Evolutionary conservation across 1,140 invertebrate species (phyloP), one percentile per base, ranked within the genome.

Genomic region (Aphaenogaster rudis): DNA sequence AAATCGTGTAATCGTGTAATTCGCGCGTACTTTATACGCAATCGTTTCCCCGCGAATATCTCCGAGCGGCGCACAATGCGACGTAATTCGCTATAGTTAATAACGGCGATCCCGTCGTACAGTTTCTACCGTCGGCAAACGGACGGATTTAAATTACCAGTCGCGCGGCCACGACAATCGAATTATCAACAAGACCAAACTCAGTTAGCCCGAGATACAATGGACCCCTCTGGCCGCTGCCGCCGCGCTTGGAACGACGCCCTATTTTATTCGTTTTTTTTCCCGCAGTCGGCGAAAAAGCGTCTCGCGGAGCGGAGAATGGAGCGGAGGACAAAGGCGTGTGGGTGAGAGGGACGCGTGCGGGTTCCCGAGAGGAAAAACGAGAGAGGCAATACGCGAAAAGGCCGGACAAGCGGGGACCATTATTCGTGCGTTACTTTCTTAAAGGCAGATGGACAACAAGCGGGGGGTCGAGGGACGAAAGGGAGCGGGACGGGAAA

Each of bases 361-460:
- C 21, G 45, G 33, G 17, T 15, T 9, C 8, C 28, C 11, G 50
- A 33, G 9, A 50, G 39, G 48, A 45, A 54, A 76, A 79, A n/a
- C n/a, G 76, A 33, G 39, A 48, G 54, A 3, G 45, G 36, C 15
- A 9, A 69, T 42, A 21, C 52, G n/a, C 28, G 8, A 63, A 33
- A 52, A 13, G 42, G 80, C 28, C 39, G 61, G 54, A 86, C 74
- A 81, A 59, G 57, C 67, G 39, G 36, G 66, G 42, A 61, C 66
- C 87, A 89, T 89, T 88, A 86, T 89, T 86, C 66, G 59, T 74
- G 67, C 59, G 86, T 89, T 86, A 86, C 66, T 59, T 76, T 69
- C 52, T 63, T 48, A 52, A 72, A 69, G 52, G 54, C 74, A 66
- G 54, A 81, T 74, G 45, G 78, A 84, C 61, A 59, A 67, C 39